Base-by-base conservation (phyloP, 1,140 invertebrate species). In the Drosophila melanogaster region DNA sequence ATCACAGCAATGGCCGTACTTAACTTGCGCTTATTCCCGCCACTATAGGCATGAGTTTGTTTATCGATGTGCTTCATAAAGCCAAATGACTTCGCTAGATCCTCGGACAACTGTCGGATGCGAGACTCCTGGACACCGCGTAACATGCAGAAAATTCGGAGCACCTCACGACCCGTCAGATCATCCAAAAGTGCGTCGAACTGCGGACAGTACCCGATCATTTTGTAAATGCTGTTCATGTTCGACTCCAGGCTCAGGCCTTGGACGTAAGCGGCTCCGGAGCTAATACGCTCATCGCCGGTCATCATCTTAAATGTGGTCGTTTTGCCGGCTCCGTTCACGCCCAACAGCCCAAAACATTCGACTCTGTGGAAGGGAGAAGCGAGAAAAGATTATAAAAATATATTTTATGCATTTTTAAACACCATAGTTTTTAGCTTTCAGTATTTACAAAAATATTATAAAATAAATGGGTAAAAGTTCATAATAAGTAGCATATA, bases 11-110 rank as follows among this genome's bases (percentile, higher is more conserved):
- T 95, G 0, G 98, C 98, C 41, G 98, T 97, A 75, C 97, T 98
- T 24, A 99, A 93, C 92, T 99, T 99, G 43, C 98, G 94, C 91
- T 98, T 99, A 78, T 99, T 99, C 0, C 98, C 98, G 11, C 97
- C 97, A 90, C 97, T 98, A 83, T 96, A 96, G 92, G 93, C 94
- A 71, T 92, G 92, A 19, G 95, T 93, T 90, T 93, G 74, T 53
- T 94, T 94, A 49, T 94, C 89, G 2, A 94, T 64, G 79, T 94
- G 93, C 56, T 91, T 83, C 35, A 62, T 65, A 56, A 93, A 93
- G 61, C 93, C 92, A 76, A 93, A 92, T 8, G 92, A 90, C 12
- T 59, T 87, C 4, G 93, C 92, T 49, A 93, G 58, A 17, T 92
- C 84, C 71, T 92, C 77, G 24, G 92, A 91, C 5, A 93, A 46